Conservation (phyloP, 2,113 vertebrate genomes). For the Chascanopsetta lugubris region DNA sequence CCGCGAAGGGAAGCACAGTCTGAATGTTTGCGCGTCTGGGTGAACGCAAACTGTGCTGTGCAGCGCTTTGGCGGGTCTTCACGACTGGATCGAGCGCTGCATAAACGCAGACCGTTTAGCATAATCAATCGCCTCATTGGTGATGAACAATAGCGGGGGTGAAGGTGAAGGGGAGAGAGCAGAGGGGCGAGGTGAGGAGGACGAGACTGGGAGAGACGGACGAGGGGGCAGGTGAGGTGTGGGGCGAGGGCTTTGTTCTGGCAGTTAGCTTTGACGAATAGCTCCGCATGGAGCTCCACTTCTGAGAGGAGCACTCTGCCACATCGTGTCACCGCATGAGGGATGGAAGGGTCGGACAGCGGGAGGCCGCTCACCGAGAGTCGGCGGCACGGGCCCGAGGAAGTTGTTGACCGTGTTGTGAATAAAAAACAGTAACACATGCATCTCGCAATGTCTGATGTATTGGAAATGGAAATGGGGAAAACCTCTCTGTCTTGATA, state of each 20-base stretch:
- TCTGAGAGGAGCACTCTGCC: constrained; percentile 75
- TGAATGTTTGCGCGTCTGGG: no score
- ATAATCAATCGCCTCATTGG: constrained; percentile 74
- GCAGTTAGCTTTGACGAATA: constrained; percentile 76
- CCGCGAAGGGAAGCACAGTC: no score
- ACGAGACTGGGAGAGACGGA: constrained; percentile 49
- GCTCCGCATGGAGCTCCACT: constrained; percentile 62
- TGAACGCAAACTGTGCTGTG: no score
- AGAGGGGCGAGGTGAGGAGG: constrained; percentile 44
- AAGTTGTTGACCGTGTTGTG: constrained; percentile 38
- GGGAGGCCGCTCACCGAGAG: constrained; percentile 37
- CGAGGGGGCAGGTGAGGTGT: constrained; percentile 56
- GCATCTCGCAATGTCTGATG: constrained; percentile 26
- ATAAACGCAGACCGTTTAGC: no score
- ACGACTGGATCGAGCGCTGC: no score
- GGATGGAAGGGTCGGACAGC: constrained; percentile 52
- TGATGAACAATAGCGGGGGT: constrained; percentile 71
- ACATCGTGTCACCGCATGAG: constrained; percentile 70
- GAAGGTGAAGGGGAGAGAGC: constrained; percentile 48
- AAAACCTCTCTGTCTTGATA: constrained; percentile 41
- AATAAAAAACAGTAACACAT: constrained; percentile 51
- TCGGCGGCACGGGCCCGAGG: constrained; percentile 26
- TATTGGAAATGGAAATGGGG: constrained; percentile 40
- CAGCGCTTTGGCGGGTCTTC: no score
- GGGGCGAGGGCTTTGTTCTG: constrained; percentile 60